Evolutionary conservation across 2,888 invertebrate species (phyloP).

Genomic region (Cosmia trapezina): DNA sequence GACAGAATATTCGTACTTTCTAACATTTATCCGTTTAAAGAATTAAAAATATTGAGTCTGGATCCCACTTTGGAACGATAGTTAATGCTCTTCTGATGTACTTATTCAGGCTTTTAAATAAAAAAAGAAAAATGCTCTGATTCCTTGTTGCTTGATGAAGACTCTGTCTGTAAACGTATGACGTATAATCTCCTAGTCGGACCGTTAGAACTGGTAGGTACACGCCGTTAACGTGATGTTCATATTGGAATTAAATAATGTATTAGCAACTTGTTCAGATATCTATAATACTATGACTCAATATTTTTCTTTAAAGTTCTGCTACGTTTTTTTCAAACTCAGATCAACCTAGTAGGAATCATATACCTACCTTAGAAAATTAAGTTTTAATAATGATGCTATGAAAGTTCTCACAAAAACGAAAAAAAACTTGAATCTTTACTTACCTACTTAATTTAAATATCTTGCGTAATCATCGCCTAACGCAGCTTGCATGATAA

Average conservation of each 20-base stretch:
- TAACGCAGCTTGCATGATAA: conserved; percentile 27
- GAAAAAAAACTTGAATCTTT: neutral
- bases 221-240: conserved; percentile 21
- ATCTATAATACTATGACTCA: neutral
- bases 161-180: conserved; percentile 6
- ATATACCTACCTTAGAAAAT: neutral
- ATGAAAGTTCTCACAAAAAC: neutral
- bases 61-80: neutral
- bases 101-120: neutral
- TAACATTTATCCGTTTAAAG: conserved; percentile 1
- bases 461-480: conserved; percentile 9
- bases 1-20: neutral
- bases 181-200: conserved; percentile 9
- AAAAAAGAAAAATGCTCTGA: neutral
- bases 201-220: conserved; percentile 27
- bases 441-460: neutral
- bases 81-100: neutral
- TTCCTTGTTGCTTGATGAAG: conserved; percentile 1
- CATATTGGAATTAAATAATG: conserved; percentile 24
- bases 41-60: neutral
- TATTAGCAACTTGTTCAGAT: conserved; percentile 1
- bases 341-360: neutral
- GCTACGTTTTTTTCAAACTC: neutral
- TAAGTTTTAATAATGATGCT: neutral
- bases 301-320: neutral